These are phyloP conservation scores for Apamea epomidion DNA, from an alignment of 2,888 invertebrate genomes.

Conservation along the genomic window DNA sequence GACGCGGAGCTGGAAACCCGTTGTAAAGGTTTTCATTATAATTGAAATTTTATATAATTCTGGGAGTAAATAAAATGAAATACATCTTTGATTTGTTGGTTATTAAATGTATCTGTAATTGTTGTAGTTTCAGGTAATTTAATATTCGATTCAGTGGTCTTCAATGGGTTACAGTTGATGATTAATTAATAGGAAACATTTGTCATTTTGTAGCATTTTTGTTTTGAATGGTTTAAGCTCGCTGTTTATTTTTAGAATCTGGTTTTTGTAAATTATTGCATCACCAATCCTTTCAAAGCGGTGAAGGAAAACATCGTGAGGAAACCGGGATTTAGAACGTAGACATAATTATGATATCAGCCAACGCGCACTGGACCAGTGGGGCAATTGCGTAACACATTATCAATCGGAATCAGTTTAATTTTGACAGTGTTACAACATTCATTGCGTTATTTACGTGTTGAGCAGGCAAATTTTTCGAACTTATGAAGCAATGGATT, in stretches of 20 bases:
- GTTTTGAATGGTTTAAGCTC: too few relatives aligned
- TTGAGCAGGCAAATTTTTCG: too few relatives aligned
- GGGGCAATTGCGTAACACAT: too few relatives aligned
- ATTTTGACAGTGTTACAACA: too few relatives aligned
- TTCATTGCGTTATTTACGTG: too few relatives aligned
- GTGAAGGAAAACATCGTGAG: background rate
- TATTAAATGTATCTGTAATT: too few relatives aligned
- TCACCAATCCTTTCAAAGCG: background rate
- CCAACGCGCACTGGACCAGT: too few relatives aligned
- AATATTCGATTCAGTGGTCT: background rate
- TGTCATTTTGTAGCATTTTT: too few relatives aligned
- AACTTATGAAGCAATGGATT: too few relatives aligned
- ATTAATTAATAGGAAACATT: too few relatives aligned
- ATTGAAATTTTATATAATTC: background rate
- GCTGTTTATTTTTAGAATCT: background rate
- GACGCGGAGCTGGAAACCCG: background rate
- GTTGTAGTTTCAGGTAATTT: background rate
- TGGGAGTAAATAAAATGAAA: background rate
- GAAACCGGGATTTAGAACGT: background rate
- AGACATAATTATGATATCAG: too few relatives aligned
- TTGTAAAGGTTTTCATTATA: background rate
- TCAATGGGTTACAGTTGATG: background rate
- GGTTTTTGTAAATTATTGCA: background rate
- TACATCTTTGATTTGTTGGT: background rate
- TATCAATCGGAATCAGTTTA: too few relatives aligned